phyloP scores from a whole-genome alignment of 2,888 invertebrate genomes.

The Amphimallon solstitiale region DNA sequence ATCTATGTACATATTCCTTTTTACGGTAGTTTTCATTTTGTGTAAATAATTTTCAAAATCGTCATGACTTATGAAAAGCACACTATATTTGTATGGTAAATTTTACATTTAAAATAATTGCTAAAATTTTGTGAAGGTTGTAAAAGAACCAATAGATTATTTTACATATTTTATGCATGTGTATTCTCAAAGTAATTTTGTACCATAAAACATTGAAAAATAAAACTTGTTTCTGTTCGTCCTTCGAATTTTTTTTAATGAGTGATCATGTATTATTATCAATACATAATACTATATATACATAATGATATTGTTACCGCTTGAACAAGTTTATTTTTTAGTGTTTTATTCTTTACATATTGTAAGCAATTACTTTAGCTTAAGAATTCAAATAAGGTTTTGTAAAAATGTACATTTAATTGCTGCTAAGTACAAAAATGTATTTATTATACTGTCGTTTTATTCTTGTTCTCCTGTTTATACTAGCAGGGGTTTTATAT shows the following conservation, averaged over 20 bases:
- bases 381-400: slow-evolving; percentile 35
- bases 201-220: slow-evolving; percentile 33
- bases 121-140: neutral
- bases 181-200: slow-evolving; percentile 24
- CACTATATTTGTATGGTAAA: slow-evolving; percentile 23
- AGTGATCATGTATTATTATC: neutral
- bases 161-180: slow-evolving; percentile 3
- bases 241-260: neutral
- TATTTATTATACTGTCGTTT: slow-evolving; percentile 39
- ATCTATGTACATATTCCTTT: neutral
- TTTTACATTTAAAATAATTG: slow-evolving; percentile 13
- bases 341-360: slow-evolving; percentile 29
- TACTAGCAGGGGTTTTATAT: neutral
- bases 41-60: neutral
- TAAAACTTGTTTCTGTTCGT: slow-evolving; percentile 25
- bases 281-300: neutral
- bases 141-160: slow-evolving; percentile 26
- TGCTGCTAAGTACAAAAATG: slow-evolving; percentile 42
- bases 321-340: slow-evolving; percentile 32
- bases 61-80: neutral
- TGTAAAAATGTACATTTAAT: slow-evolving; percentile 39
- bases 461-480: neutral
- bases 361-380: slow-evolving; percentile 33
- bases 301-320: slow-evolving; percentile 17
- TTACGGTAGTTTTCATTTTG: neutral